Base-by-base conservation (phyloP, 1,140 invertebrate genomes). In the Cecropterus lyciades region DNA sequence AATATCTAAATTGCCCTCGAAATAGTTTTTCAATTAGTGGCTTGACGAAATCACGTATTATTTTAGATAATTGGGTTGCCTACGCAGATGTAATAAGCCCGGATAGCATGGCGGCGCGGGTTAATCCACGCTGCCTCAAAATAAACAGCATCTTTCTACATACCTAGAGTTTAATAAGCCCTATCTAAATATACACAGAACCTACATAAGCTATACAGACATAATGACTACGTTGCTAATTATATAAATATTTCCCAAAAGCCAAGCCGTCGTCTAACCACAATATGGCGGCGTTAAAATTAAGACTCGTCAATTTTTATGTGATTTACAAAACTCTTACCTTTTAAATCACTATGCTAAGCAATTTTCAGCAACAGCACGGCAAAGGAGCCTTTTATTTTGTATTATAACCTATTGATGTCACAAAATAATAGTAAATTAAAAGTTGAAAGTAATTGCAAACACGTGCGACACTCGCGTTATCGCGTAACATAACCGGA, bases 401-500 rank as follows among this genome's bases (percentile, higher is more conserved):
- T 13, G n/a, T 14, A 43, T 6, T 14, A 13, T 14, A 43, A 43
- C 13, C 40, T 43, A 3, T n/a, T 43, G 11, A 43, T 43, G 1
- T 2, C n/a, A 43, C 13, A 14, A 14, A 14, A 0, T 37, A 37
- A 6, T 37, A 37, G 13, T 43, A 43, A 40, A 43, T 43, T 43
- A 3, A 43, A 43, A 43, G 0, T 42, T 30, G 27, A 30, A 30
- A 30, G 27, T 37, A 37, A 37, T 37, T 37, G 33, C 40, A 11
- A 16, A 56, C 55, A 59, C 55, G 55, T 24, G 55, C 17, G 42
- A 14, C 43, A 59, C 43, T 42, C 52, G 33, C 13, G 51, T 33
- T 30, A 30, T 30, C 11, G 30, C 40, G 40, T 59, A 45, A 30
- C 42, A 43, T 37, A 59, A 59, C 55, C 55, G 49, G 62, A 43